Evolutionary conservation across 2,113 vertebrate species (phyloP).

Genomic region (Percina caprodes): DNA sequence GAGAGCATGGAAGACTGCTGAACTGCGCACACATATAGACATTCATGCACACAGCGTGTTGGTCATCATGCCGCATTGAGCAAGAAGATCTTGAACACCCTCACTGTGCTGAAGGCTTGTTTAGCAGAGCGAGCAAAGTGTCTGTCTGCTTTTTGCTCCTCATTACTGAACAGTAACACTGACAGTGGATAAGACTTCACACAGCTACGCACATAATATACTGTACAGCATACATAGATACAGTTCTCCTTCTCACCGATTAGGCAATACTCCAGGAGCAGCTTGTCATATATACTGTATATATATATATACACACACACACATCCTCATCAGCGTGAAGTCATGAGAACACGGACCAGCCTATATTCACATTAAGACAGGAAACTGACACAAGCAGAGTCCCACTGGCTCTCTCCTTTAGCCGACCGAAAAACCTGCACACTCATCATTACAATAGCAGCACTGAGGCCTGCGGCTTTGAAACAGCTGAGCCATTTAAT

Average conservation of each 20-base stretch:
- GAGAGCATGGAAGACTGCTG: slow-evolving; percentile 34
- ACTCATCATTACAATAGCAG: slow-evolving; percentile 64
- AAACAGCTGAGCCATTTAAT: slow-evolving; percentile 74
- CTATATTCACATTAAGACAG: slow-evolving; percentile 20
- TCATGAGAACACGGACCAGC: slow-evolving; percentile 20
- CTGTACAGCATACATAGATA: background rate
- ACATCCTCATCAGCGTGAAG: slow-evolving; percentile 33
- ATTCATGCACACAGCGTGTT: slow-evolving; percentile 35
- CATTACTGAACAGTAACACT: slow-evolving; percentile 56
- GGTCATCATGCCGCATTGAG: slow-evolving; percentile 38
- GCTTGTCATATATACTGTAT: slow-evolving; percentile 19
- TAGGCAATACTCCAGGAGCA: slow-evolving; percentile 17
- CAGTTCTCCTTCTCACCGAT: slow-evolving; percentile 10
- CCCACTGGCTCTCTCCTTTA: slow-evolving; percentile 40
- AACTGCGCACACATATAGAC: slow-evolving; percentile 36
- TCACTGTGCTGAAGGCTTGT: slow-evolving; percentile 61
- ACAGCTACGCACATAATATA: background rate
- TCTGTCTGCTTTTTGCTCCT: slow-evolving; percentile 56
- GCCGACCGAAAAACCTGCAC: slow-evolving; percentile 26
- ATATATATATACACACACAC: too few species aligned
- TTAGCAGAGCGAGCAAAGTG: slow-evolving; percentile 45
- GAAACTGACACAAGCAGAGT: slow-evolving; percentile 46
- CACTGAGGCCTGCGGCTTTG: slow-evolving; percentile 46
- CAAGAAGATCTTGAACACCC: slow-evolving; percentile 48
- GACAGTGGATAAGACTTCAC: slow-evolving; percentile 36